Evolutionary conservation across 2,113 vertebrate species (phyloP).

Genomic region (Caloenas nicobarica): DNA sequence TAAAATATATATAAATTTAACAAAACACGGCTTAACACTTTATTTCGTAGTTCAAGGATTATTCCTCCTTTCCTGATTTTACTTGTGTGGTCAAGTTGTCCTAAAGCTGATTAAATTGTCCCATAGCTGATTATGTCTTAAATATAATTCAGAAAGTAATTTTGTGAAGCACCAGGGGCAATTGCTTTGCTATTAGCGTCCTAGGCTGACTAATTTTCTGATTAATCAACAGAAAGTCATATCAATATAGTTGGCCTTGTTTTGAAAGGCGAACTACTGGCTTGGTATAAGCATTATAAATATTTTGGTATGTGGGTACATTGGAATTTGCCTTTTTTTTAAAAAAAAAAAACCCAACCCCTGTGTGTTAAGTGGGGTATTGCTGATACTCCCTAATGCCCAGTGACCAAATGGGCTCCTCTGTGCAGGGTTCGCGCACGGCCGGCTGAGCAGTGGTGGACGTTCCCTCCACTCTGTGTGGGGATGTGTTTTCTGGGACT

Average conservation of each 20-base stretch:
- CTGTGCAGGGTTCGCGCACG: not conserved
- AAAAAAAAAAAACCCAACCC: no score
- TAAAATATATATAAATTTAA: not conserved
- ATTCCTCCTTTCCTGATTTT: not conserved
- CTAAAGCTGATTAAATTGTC: not conserved
- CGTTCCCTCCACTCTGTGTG: fast-evolving
- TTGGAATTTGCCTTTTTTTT: not conserved
- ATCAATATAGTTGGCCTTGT: not conserved
- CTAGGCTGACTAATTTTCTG: not conserved
- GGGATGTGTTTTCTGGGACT: not conserved
- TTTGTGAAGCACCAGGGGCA: not conserved
- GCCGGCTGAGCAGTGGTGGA: not conserved
- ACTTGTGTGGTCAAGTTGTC: not conserved
- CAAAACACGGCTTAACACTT: fast-evolving
- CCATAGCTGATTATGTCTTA: not conserved
- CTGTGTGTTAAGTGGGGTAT: no score
- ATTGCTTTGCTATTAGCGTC: not conserved
- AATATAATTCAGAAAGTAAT: not conserved
- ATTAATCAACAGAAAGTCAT: not conserved
- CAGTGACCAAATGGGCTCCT: not conserved
- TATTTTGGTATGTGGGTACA: not conserved
- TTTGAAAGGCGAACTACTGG: not conserved
- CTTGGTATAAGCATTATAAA: not conserved
- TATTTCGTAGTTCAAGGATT: not conserved
- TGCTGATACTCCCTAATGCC: not conserved